These are phyloP conservation scores for Lycaon pictus DNA, from an alignment of 2,113 vertebrate genomes.

Conservation along the genomic window DNA sequence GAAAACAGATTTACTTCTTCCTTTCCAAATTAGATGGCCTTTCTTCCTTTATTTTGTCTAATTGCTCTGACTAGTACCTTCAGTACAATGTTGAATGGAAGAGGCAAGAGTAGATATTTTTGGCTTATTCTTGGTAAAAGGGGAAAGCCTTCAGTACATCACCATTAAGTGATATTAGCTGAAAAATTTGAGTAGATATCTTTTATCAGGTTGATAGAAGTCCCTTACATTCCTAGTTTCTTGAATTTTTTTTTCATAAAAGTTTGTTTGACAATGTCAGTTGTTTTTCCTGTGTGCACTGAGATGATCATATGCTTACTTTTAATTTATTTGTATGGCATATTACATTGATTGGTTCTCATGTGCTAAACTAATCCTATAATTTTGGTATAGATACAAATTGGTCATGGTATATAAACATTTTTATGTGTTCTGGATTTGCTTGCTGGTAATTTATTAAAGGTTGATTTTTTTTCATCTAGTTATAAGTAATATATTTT, in stretches of 20 bases:
- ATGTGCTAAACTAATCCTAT: not conserved
- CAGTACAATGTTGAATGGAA: not conserved
- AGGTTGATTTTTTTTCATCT: not conserved
- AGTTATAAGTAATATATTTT: not conserved
- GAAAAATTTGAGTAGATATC: not conserved
- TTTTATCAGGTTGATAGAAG: not conserved
- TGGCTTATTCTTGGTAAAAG: not conserved
- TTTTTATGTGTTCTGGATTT: not conserved
- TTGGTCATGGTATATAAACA: not conserved
- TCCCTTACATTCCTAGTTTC: not conserved
- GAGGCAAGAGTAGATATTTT: not conserved
- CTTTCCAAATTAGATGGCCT: not conserved
- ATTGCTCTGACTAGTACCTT: not conserved
- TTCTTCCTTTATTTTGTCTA: not conserved
- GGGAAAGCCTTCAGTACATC: not conserved
- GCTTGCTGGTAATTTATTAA: not conserved
- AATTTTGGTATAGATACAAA: not conserved
- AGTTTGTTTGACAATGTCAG: not conserved
- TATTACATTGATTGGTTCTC: not conserved
- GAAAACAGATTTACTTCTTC: not conserved
- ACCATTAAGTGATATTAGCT: not conserved
- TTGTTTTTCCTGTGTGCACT: not conserved
- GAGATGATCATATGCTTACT: not conserved
- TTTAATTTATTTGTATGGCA: not conserved
- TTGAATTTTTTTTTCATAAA: not conserved